Base-by-base conservation (phyloP, 2,797 vertebrate genomes). In the Lagodon rhomboides region DNA sequence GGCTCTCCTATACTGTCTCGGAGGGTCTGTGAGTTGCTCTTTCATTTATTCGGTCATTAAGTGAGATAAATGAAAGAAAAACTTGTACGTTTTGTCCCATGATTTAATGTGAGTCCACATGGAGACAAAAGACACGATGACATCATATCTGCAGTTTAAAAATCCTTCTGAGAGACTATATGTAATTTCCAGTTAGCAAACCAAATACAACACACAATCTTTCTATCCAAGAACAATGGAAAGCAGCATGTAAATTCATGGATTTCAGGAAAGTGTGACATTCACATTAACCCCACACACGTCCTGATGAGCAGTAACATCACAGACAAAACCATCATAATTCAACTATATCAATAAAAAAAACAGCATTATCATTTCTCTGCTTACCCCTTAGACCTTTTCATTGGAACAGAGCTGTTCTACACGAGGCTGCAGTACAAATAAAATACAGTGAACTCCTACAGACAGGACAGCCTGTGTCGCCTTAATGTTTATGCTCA, bases 371-470 rank as follows among this genome's bases (percentile, higher is more conserved):
- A 23, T 55, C 25, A 27, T 44, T 27, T 65, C 20, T 59, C 20
- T 47, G 47, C 73, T 91, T 86, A 90, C 79, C 87, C 23, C 1
- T 30, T 63, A 16, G 6, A 18, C 20, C 23, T 74, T 87, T 86
- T 90, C 84, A 91, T 87, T 59, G 30, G 41, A 62, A 68, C 55
- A 65, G 38, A 49, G 23, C 16, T 49, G 49, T 22, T 34, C 25
- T 34, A 25, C 9, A 55, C 34, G 43, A 13, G 18, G 55, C n/a
- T 44, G 50, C 66, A 54, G 63, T 55, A 46, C 51, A 81, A 13
- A 51, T 10, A 61, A 62, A 16, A 27, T n/a, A 61, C 20, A 27
- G 4, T 23, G 18, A 3, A n/a, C 27, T 73, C 8, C 5, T 58
- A 53, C 47, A 59, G 20, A 1, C 68, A 56, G 27, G 59, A 55